Conservation (phyloP, 2,888 invertebrate species). For the Ditula angustiorana region DNA sequence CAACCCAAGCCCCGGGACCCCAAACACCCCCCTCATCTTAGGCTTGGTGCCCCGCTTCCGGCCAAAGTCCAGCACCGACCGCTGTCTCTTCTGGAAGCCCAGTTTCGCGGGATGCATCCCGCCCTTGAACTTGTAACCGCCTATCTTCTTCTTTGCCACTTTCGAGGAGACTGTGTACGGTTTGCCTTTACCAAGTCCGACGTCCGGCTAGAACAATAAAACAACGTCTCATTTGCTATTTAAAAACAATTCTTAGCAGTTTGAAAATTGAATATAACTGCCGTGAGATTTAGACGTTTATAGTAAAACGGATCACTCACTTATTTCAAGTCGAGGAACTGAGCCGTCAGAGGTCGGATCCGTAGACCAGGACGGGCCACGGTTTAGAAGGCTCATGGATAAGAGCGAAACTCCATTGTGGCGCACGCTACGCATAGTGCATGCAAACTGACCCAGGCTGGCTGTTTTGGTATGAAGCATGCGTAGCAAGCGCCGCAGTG, state of each 20-base stretch:
- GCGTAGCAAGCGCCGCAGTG: too few species aligned
- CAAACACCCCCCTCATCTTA: conserved; percentile 94
- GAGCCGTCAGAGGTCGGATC: too few species aligned
- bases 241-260: not conserved
- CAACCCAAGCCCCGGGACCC: conserved; percentile 91
- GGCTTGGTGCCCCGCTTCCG: conserved; percentile 94
- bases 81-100: conserved; percentile 90
- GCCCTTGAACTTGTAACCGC: conserved; percentile 88
- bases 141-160: conserved; percentile 92
- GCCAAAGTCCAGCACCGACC: conserved; percentile 89
- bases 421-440: too few species aligned
- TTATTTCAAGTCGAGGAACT: too few species aligned
- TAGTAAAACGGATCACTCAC: too few species aligned
- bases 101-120: conserved; percentile 87
- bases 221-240: not conserved
- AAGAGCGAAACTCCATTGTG: too few species aligned
- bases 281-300: too few species aligned
- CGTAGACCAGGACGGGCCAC: too few species aligned
- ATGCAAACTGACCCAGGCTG: too few species aligned
- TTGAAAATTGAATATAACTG: too few species aligned
- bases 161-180: conserved; percentile 90
- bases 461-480: too few species aligned
- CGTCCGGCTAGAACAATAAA: conserved; percentile 74
- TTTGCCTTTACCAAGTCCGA: conserved; percentile 92
- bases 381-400: too few species aligned